A percentile compares a stretch with the other conserved stretches of the same genome.
Conservation (phyloP, 1,140 invertebrate genomes). For the Charaxes varanes region DNA sequence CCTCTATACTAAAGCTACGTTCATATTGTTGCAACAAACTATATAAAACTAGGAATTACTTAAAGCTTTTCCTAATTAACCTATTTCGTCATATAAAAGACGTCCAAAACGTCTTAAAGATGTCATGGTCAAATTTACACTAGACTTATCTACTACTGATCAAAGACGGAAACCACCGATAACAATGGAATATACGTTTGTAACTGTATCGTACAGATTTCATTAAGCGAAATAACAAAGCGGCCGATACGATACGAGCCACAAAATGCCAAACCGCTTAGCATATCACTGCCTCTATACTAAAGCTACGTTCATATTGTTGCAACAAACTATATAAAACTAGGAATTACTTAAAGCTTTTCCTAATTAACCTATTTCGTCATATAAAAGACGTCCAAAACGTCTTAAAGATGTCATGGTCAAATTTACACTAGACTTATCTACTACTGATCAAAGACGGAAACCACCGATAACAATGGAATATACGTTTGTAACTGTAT, state of each 20-base stretch:
- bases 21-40: no score
- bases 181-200: conserved; percentile 34
- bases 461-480: conserved; percentile 34
- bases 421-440: no score
- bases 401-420: conserved; percentile 14
- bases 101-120: conserved; percentile 8
- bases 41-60: no score
- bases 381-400: no score
- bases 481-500: conserved; percentile 42
- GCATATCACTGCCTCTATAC: conserved; percentile 44
- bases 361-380: no score
- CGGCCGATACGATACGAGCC: conserved; percentile 30
- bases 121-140: conserved; percentile 14
- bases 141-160: no score
- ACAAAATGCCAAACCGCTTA: conserved; percentile 58
- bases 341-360: no score
- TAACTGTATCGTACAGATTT: conserved; percentile 45
- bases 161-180: no score
- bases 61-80: no score
- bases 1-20: conserved; percentile 33
- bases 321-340: no score
- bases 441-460: no score
- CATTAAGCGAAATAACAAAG: conserved; percentile 51
- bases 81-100: no score
- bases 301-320: conserved; percentile 33